Percentiles rank a stretch among this genome's conserved stretches.
These are phyloP conservation scores for Metopolophium dirhodum DNA, from an alignment of 1,140 invertebrate genomes.

Conservation along the genomic window DNA sequence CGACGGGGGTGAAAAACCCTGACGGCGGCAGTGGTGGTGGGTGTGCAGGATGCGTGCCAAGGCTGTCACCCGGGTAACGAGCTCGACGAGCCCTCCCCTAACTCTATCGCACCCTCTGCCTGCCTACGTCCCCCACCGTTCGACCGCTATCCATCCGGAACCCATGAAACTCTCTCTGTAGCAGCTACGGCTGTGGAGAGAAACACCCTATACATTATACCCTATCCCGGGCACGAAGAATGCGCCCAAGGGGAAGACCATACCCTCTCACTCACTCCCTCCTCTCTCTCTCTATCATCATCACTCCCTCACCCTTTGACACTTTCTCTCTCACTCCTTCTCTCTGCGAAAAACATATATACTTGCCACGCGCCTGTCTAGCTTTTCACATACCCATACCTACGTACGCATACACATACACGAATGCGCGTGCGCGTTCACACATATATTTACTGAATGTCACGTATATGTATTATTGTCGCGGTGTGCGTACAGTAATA, in stretches of 20 bases:
- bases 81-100: neutral
- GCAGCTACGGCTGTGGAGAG: neutral
- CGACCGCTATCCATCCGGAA: neutral
- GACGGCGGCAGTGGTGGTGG: neutral
- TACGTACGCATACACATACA: neutral
- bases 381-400: neutral
- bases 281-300: neutral
- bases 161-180: neutral
- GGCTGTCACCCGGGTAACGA: slow-evolving; percentile 52
- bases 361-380: neutral
- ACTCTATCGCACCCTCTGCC: neutral
- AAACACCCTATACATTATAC: neutral
- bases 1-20: neutral
- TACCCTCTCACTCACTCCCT: neutral
- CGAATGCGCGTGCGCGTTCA: no score
- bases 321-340: no score
- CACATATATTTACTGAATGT: neutral
- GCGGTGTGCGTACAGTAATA: neutral
- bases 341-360: neutral
- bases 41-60: slow-evolving; percentile 48
- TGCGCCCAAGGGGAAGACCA: neutral
- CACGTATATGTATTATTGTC: neutral
- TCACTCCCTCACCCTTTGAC: neutral
- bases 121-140: no score
- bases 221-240: neutral